Conservation (phyloP, 2,113 vertebrate genomes). For the Salvelinus namaycush region DNA sequence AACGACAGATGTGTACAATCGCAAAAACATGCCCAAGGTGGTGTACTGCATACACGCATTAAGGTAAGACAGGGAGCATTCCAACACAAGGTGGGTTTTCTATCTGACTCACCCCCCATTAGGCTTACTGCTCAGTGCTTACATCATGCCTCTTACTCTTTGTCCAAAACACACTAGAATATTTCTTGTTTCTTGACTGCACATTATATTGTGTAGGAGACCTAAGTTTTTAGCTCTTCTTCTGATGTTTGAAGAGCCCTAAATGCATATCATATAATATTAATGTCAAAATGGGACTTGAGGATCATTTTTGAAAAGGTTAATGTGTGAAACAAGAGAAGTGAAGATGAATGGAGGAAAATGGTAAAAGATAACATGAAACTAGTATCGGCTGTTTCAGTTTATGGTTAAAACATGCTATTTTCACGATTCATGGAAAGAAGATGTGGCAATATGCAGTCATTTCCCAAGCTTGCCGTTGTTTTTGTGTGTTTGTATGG, state of each 20-base stretch:
- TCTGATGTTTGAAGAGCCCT: too few relatives aligned
- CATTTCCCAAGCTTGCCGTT: not conserved
- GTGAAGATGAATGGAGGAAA: not conserved
- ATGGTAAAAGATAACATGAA: not conserved
- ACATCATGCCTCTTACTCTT: too few relatives aligned
- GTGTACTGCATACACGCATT: slow-evolving; percentile 97
- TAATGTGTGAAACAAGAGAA: not conserved
- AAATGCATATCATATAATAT: too few relatives aligned
- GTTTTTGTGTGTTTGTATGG: not conserved
- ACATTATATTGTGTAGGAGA: too few relatives aligned
- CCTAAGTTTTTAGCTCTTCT: too few relatives aligned
- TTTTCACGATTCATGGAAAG: not conserved
- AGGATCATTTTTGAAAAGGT: not conserved
- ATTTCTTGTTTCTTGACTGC: not conserved
- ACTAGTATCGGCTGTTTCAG: not conserved
- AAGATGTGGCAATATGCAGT: not conserved
- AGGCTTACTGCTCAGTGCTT: too few relatives aligned
- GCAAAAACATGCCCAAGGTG: slow-evolving; percentile 98
- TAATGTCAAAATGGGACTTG: not conserved
- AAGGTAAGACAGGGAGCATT: slow-evolving; percentile 76
- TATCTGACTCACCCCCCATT: too few relatives aligned
- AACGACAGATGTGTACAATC: slow-evolving; percentile 97
- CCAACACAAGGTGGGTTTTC: not conserved
- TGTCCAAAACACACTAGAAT: not conserved
- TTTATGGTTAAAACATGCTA: not conserved